phyloP scores from a whole-genome alignment of 2,888 invertebrate genomes.

The Drosophila birchii region DNA sequence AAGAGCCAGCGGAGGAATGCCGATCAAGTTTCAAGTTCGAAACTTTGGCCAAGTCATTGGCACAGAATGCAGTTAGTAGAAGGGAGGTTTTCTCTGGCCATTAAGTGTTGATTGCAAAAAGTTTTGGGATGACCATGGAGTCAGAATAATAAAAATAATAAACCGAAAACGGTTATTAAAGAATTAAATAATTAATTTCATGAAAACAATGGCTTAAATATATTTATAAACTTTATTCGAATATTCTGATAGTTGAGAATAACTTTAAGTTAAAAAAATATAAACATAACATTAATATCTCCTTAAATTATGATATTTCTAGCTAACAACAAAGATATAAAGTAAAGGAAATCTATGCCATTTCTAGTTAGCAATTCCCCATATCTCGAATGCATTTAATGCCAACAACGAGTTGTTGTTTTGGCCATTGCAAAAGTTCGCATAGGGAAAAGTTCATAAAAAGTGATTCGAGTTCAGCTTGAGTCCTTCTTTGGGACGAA shows the following conservation, averaged over 20 bases:
- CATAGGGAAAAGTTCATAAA: constrained; percentile 68
- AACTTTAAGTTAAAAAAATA: background rate
- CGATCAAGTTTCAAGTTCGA: constrained; percentile 39
- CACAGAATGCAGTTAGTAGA: constrained; percentile 32
- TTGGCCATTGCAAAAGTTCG: constrained; percentile 4
- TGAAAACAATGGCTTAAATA: no score
- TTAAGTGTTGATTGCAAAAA: constrained; percentile 28
- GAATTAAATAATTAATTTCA: background rate
- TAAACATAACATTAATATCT: background rate
- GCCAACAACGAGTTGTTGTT: constrained; percentile 1
- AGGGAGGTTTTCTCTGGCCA: constrained; percentile 1
- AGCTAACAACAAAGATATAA: background rate
- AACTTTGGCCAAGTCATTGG: constrained; percentile 42
- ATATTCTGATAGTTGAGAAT: no score
- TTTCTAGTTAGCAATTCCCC: background rate
- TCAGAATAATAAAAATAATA: background rate
- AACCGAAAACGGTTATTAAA: background rate
- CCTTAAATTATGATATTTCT: no score
- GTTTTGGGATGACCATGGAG: background rate
- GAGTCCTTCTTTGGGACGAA: background rate
- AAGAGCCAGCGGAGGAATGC: constrained; percentile 23
- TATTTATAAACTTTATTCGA: no score
- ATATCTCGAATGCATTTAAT: background rate
- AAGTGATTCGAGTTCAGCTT: constrained; percentile 61
- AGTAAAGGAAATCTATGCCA: background rate